Conservation (phyloP, 2,113 vertebrate species). For the Climacteris rufus region DNA sequence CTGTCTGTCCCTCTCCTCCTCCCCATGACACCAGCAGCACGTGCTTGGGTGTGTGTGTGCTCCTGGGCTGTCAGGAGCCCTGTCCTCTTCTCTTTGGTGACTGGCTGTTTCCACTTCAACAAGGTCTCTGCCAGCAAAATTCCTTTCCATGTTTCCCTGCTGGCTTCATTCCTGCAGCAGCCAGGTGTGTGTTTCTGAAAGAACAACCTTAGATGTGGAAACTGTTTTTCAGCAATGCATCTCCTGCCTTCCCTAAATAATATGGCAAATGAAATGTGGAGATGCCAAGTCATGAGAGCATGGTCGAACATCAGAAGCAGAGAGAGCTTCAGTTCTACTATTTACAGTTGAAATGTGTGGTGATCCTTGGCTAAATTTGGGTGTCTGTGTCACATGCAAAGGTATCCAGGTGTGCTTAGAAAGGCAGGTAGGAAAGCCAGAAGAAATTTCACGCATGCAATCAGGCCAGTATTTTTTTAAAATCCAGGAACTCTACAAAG, state of each 20-base stretch:
- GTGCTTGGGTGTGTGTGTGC: not conserved
- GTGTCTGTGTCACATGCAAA: fast-evolving
- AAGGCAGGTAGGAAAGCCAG: not conserved
- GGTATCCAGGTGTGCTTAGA: not conserved
- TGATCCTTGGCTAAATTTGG: not conserved
- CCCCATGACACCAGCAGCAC: not conserved
- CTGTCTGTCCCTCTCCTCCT: not conserved
- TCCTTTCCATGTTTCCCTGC: not conserved
- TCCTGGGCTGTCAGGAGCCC: not conserved
- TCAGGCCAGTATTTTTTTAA: not conserved
- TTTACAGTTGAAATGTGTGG: not conserved
- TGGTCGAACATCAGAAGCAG: not conserved
- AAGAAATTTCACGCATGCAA: not conserved
- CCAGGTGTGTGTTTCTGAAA: not conserved
- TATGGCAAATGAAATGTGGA: not conserved
- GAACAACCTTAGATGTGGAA: not conserved
- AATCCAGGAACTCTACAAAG: not conserved
- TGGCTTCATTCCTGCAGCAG: not conserved
- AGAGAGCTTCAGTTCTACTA: not conserved
- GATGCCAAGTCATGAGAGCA: not conserved
- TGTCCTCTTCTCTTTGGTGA: not conserved
- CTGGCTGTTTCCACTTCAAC: not conserved
- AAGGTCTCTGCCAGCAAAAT: not conserved
- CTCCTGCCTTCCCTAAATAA: not conserved
- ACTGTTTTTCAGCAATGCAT: not conserved